Base-by-base conservation (phyloP, 2,797 vertebrate species). In the Margarornis squamiger region DNA sequence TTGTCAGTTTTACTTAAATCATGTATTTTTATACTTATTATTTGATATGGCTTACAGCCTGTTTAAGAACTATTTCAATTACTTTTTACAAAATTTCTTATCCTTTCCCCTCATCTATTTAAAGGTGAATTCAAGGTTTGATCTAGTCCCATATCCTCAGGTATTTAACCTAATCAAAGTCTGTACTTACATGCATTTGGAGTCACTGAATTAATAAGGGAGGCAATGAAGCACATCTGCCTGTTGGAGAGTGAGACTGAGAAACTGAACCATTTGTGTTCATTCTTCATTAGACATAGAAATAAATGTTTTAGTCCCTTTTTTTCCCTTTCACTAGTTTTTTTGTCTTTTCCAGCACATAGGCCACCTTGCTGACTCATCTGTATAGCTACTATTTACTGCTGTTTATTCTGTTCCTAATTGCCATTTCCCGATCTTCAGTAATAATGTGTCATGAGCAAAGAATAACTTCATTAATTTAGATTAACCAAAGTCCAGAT, bases 401-500 rank as follows among this genome's bases (percentile, higher is more conserved):
- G 27, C 26, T 68, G 27, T 36, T 94, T 91, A 79, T 76, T 91
- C 59, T 75, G 21, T 43, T 89, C 68, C 55, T 91, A 94, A 86
- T 74, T 91, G 73, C 54, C 34, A 51, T 86, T 91, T 93, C 70
- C 51, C 73, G 36, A 48, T 79, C 72, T 48, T 81, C 86, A 91
- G 39, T 89, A 92, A 90, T 88, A 91, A 80, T 36, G 49, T 87
- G 45, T 80, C 93, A 95, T 81, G 78, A 92, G 57, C 57, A 92
- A 92, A 93, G 67, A 92, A 95, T 93, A 87, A 78, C 52, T 91
- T 90, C 85, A 96, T 93, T 95, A 92, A 94, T 95, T 96, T 81
- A 81, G 76, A 94, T 84, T 87, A 93, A 82, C 46, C 29, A 86
- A 94, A 94, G 63, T 76, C 86, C 65, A 93, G 57, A 88, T 95